These are phyloP conservation scores for Capreolus pygargus DNA, from an alignment of 2,113 vertebrate species.

Conservation along the genomic window DNA sequence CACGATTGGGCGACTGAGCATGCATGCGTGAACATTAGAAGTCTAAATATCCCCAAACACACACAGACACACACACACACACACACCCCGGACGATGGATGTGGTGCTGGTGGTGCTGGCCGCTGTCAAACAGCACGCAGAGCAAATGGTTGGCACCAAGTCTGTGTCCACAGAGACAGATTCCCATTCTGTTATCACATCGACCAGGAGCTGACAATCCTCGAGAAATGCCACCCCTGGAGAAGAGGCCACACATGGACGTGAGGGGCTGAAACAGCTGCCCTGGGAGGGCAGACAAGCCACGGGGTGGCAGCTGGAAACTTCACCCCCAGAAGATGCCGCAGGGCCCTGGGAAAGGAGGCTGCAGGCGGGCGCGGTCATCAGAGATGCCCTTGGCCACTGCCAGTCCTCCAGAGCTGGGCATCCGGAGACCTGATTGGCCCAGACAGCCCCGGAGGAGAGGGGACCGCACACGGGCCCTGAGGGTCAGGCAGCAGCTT, in stretches of 20 bases:
- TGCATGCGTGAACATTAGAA: fast-evolving
- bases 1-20: fast-evolving
- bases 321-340: fast-evolving
- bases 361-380: fast-evolving
- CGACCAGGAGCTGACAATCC: fast-evolving
- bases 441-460: fast-evolving
- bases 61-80: not conserved
- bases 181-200: fast-evolving
- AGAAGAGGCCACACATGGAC: fast-evolving
- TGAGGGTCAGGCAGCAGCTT: no score
- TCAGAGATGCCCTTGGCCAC: fast-evolving
- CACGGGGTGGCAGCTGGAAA: no score
- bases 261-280: fast-evolving
- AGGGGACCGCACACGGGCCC: fast-evolving
- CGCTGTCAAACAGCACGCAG: fast-evolving
- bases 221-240: no score
- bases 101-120: fast-evolving
- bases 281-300: fast-evolving
- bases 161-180: fast-evolving
- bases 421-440: fast-evolving
- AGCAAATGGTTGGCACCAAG: not conserved
- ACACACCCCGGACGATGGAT: fast-evolving
- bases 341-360: not conserved
- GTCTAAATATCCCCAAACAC: not conserved
- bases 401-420: fast-evolving